Conservation (phyloP, 1,140 invertebrate genomes). For the Meloidogyne exigua region DNA sequence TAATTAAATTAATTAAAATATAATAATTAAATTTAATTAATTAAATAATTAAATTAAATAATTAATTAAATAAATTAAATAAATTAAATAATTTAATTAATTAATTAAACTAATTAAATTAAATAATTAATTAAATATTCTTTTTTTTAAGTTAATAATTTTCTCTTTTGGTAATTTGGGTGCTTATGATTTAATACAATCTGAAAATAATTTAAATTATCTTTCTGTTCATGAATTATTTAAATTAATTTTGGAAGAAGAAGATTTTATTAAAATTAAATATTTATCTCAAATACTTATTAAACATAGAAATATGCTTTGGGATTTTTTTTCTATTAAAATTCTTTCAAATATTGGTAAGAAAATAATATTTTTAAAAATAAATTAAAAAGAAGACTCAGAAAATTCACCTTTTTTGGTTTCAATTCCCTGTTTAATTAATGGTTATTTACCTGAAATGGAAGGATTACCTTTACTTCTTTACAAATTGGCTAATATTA, state of each 20-base stretch:
- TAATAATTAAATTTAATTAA: too few relatives aligned
- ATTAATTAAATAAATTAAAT: too few relatives aligned
- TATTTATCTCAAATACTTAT: conserved; percentile 4
- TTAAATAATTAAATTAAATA: too few relatives aligned
- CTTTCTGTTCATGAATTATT: conserved; percentile 29
- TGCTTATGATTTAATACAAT: conserved; percentile 19
- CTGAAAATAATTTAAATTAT: neutral
- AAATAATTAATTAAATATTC: too few relatives aligned
- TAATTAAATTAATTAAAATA: too few relatives aligned
- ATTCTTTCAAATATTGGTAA: conserved; percentile 23
- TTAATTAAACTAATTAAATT: too few relatives aligned
- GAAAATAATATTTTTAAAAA: too few relatives aligned
- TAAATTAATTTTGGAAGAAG: neutral
- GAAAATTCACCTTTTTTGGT: neutral
- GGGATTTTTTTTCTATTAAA: conserved; percentile 38
- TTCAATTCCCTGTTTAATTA: conserved; percentile 29
- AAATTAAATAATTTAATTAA: too few relatives aligned
- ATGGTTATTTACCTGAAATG: conserved; percentile 30
- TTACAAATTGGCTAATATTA: conserved; percentile 24
- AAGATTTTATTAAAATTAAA: conserved; percentile 2
- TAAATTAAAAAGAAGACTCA: too few relatives aligned
- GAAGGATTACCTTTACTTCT: conserved; percentile 27
- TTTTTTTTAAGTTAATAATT: conserved; percentile 32
- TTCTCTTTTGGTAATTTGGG: conserved; percentile 42
- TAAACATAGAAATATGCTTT: conserved; percentile 26